phyloP scores from a whole-genome alignment of 2,888 invertebrate species.

The Andricus curvator region DNA sequence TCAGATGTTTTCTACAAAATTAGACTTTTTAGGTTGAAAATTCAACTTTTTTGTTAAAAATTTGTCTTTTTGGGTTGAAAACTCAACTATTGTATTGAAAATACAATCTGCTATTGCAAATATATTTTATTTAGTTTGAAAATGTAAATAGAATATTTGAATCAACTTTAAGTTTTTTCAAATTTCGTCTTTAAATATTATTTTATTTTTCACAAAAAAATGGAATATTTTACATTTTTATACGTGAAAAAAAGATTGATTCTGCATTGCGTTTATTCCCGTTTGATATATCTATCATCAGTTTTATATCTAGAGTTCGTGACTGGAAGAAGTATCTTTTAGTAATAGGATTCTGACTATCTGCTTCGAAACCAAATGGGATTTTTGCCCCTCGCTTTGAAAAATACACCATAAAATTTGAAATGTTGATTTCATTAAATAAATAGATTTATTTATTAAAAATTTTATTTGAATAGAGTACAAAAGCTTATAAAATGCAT shows the following conservation, averaged over 20 bases:
- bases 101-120: too few relatives aligned
- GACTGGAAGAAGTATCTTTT: not conserved
- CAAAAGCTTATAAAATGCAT: slow-evolving; percentile 1
- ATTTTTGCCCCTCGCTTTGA: not conserved
- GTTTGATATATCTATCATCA: not conserved
- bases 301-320: not conserved
- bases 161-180: too few relatives aligned
- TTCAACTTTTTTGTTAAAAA: too few relatives aligned
- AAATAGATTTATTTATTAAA: not conserved
- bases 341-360: slow-evolving; percentile 1
- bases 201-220: not conserved
- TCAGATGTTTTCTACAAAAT: too few relatives aligned
- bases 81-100: too few relatives aligned
- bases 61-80: too few relatives aligned
- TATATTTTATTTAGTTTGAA: too few relatives aligned
- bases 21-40: too few relatives aligned
- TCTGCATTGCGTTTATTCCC: not conserved
- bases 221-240: not conserved
- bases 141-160: too few relatives aligned
- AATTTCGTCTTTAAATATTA: too few relatives aligned
- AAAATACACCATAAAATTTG: not conserved
- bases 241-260: not conserved
- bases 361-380: not conserved
- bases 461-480: not conserved
- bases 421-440: not conserved